Evolutionary conservation across 2,888 invertebrate species (phyloP), one percentile per base, ranked within the genome.

Genomic region (Julus scanicus): DNA sequence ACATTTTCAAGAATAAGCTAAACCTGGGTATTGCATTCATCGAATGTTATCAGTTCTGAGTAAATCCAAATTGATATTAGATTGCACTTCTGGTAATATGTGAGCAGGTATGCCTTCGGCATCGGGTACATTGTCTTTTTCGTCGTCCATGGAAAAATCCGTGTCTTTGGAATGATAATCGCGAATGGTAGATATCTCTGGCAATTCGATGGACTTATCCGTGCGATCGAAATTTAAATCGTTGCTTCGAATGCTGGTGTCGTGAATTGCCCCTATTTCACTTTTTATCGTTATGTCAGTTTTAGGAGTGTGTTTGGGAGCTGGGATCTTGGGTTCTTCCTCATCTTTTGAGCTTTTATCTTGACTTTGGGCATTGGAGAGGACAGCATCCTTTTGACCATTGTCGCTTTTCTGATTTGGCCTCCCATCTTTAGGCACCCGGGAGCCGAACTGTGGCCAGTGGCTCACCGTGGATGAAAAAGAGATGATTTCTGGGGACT

Each of bases 21-120:
- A n/a, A n/a, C n/a, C n/a, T n/a, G n/a, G n/a, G n/a, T n/a, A n/a
- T n/a, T n/a, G n/a, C n/a, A n/a, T n/a, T n/a, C n/a, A n/a, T n/a
- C n/a, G n/a, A n/a, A n/a, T n/a, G n/a, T n/a, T 11, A 11, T 49
- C 40, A 40, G 87, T 87, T 37, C 71, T 87, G 2, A 87, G 13
- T 83, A 87, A 49, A 49, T 87, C 87, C 44, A 87, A 29, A 40
- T 87, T 87, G 63, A 87, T 87, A 49, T 87, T 87, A 9, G 71
- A 80, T 49, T 87, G 83, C 40, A 87, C 87, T 80, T 87, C 87
- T 9, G 71, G 44, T n/a, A 71, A 80, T 40, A 87, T 87, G 80
- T 87, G 39, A 8, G 87, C 71, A 11, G 87, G 87, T 40, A 87
- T 71, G 1, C 87, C 87, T 44, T 87, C 87, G 20, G 87, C 87